Percentiles rank a stretch among this genome's conserved stretches.
Evolutionary conservation across 2,113 vertebrate genomes (phyloP).

Genomic region (Brachyhypopomus occidentalis): DNA sequence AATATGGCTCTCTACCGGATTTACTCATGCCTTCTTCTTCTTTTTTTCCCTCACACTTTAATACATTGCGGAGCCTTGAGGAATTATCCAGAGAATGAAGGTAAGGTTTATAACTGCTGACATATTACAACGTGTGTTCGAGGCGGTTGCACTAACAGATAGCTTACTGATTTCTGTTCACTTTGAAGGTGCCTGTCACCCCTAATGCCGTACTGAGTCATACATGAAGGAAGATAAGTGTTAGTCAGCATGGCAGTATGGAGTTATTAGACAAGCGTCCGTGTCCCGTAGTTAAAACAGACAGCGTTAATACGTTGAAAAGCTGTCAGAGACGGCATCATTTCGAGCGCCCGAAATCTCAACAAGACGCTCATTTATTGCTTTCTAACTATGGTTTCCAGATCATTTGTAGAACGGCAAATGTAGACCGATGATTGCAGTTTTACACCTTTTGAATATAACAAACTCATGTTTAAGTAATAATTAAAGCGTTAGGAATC

Average conservation of each 20-base stretch:
- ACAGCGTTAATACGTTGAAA: no score
- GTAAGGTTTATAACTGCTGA: conserved; percentile 40
- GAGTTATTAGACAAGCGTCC: not conserved
- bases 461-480: no score
- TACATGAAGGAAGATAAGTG: not conserved
- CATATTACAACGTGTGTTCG: not conserved
- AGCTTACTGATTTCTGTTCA: conserved; percentile 5
- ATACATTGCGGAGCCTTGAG: conserved; percentile 48
- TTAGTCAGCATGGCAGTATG: not conserved
- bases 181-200: not conserved
- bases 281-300: no score
- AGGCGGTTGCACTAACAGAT: not conserved
- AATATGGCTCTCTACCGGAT: conserved; percentile 61
- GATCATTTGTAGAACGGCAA: no score
- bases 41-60: conserved; percentile 41
- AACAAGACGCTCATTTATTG: no score
- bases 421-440: no score
- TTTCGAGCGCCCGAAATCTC: no score
- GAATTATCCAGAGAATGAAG: conserved; percentile 64
- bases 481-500: no score
- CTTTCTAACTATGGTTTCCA: no score
- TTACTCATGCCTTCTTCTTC: conserved; percentile 50
- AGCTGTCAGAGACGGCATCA: no score
- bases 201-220: no score
- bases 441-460: no score